Conservation (phyloP, 2,113 vertebrate species). For the Rhea americana region DNA sequence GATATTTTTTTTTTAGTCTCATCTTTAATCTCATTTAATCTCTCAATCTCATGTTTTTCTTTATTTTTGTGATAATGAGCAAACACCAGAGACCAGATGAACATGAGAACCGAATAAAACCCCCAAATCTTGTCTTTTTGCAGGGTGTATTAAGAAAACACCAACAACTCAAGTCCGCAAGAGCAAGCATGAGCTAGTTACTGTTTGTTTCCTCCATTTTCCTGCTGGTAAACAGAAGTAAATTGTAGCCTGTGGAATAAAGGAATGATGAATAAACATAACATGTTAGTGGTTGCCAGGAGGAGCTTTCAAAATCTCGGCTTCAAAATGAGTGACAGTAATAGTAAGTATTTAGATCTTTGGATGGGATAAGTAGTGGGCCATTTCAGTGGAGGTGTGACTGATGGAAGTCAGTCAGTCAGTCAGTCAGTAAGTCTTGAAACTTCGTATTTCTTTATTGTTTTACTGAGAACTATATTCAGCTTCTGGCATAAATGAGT, state of each 20-base stretch:
- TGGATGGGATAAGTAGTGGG: not conserved
- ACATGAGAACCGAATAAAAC: not conserved
- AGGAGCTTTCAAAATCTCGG: not conserved
- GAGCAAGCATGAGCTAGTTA: not conserved
- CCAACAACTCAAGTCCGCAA: not conserved
- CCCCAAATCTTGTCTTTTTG: not conserved
- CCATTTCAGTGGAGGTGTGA: not conserved
- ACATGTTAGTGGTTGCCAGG: not conserved
- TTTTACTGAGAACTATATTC: not conserved
- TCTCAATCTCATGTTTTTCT: not conserved
- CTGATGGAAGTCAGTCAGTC: not conserved
- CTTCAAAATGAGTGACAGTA: not conserved
- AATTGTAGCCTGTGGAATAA: not conserved
- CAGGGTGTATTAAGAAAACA: not conserved
- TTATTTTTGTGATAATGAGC: not conserved
- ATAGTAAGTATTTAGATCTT: not conserved
- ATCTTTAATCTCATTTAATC: too few relatives aligned
- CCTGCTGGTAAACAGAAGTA: not conserved
- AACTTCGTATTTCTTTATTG: not conserved
- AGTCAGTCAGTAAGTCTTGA: not conserved
- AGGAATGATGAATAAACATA: not conserved
- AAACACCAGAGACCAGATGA: not conserved
- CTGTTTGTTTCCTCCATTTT: conserved; percentile 7
- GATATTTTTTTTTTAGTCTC: not conserved
- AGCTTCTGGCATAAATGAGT: not conserved